Conservation (phyloP, 92 coral and sea anemone genomes). For the Anthopleura xanthogrammica region DNA sequence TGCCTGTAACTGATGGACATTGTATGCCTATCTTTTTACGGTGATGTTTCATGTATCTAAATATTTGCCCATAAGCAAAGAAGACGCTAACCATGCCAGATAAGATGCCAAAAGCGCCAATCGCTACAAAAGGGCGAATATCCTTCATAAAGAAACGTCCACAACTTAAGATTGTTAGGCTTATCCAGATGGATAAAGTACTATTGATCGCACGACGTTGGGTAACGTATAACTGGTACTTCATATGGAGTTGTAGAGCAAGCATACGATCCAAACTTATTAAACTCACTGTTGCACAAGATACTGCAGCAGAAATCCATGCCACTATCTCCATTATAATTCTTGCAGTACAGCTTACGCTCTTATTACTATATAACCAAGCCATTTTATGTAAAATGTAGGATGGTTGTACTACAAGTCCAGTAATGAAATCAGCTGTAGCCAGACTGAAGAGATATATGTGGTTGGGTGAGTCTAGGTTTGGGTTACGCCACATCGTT, state of each 20-base stretch:
- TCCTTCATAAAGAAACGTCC: slow-evolving; percentile 33
- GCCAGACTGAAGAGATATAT: slow-evolving; percentile 46
- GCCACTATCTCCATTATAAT: slow-evolving; percentile 51
- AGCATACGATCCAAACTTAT: slow-evolving; percentile 58
- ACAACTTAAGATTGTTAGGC: slow-evolving; percentile 20
- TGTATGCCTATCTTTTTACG: slow-evolving; percentile 35
- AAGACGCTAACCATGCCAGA: slow-evolving; percentile 22
- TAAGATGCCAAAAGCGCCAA: slow-evolving; percentile 44
- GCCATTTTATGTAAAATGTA: slow-evolving; percentile 50
- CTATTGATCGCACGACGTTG: slow-evolving; percentile 22
- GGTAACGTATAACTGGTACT: slow-evolving; percentile 38
- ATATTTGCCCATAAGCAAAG: slow-evolving; percentile 41
- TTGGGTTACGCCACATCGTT: slow-evolving; percentile 48
- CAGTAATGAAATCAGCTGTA: slow-evolving; percentile 52
- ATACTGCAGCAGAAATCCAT: slow-evolving; percentile 68
- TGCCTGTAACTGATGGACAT: not conserved
- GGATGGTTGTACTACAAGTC: slow-evolving; percentile 55
- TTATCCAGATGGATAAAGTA: slow-evolving; percentile 11
- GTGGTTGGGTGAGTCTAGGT: slow-evolving; percentile 52
- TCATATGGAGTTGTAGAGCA: slow-evolving; percentile 50
- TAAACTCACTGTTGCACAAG: slow-evolving; percentile 26
- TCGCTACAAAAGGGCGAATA: slow-evolving; percentile 31
- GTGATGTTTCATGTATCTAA: slow-evolving; percentile 47
- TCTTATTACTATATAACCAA: slow-evolving; percentile 19
- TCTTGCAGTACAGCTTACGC: slow-evolving; percentile 31